Conservation (phyloP, 37 sponge, comb jelly and placozoan genomes). For the Agelas oroides region DNA sequence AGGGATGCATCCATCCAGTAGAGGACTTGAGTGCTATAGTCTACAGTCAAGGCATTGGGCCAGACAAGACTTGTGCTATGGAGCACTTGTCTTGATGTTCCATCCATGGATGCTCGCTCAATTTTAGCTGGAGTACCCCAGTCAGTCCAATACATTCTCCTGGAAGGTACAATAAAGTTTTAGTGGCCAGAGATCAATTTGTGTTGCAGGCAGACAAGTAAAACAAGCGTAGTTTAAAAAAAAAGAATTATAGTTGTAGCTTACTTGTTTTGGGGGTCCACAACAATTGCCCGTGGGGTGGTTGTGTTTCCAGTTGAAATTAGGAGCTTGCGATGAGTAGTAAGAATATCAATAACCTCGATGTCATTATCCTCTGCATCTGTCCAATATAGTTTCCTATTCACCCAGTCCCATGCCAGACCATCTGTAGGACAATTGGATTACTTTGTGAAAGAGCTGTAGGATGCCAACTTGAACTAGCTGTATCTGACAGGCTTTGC, state of each 20-base stretch:
- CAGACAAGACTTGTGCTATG: conserved; percentile 27
- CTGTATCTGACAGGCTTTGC: too few relatives aligned
- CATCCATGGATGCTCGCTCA: conserved; percentile 66
- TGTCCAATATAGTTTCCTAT: conserved; percentile 73
- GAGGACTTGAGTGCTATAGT: conserved; percentile 40
- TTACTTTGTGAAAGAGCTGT: too few relatives aligned
- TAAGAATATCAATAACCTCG: conserved; percentile 14
- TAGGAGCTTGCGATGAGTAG: not conserved
- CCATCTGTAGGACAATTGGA: too few relatives aligned
- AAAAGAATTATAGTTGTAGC: too few relatives aligned
- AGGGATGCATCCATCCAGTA: too few relatives aligned
- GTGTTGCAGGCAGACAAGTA: too few relatives aligned
- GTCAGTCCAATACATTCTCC: conserved; percentile 71
- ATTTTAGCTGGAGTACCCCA: conserved; percentile 64
- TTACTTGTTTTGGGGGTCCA: conserved; percentile 21
- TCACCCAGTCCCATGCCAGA: too few relatives aligned
- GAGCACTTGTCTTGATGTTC: conserved; percentile 18
- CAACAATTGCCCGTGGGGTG: conserved; percentile 13
- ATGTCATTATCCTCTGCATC: conserved; percentile 44
- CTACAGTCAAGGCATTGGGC: conserved; percentile 76
- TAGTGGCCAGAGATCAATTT: not conserved
- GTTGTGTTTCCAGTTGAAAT: too few relatives aligned
- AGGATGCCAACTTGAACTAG: too few relatives aligned
- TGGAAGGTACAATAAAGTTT: too few relatives aligned
- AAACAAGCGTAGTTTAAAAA: too few relatives aligned